Conservation (phyloP, 1,140 invertebrate species). For the Eupristina koningsbergeri region DNA sequence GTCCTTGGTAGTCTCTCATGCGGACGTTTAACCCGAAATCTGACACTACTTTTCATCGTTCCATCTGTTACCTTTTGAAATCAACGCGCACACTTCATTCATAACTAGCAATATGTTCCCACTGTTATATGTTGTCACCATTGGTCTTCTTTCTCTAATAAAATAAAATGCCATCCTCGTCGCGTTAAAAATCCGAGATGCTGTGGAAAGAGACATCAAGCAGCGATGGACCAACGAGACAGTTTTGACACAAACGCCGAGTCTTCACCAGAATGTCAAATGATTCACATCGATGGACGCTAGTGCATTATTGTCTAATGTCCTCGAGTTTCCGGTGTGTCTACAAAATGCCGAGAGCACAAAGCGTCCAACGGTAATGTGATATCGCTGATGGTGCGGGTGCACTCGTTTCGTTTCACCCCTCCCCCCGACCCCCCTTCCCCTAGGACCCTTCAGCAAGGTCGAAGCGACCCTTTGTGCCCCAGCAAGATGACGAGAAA, state of each 20-base stretch:
- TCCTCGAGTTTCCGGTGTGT: not conserved
- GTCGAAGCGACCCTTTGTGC: constrained; percentile 24
- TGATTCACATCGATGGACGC: not conserved
- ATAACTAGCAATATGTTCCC: not conserved
- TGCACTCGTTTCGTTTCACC: not conserved
- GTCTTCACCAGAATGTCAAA: not conserved
- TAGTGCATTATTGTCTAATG: not conserved
- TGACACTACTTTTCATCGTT: not conserved
- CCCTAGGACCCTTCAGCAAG: not conserved
- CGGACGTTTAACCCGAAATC: not conserved
- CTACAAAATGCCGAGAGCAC: not conserved
- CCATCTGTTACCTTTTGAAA: not conserved
- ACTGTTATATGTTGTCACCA: too few species aligned
- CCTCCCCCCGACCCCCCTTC: not conserved
- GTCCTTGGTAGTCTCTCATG: not conserved
- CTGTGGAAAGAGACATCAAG: not conserved
- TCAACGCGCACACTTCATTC: not conserved
- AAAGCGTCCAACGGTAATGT: constrained; percentile 27
- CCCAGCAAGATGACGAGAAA: not conserved
- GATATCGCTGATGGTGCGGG: constrained; percentile 17
- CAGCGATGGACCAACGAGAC: not conserved
- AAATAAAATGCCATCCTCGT: not conserved
- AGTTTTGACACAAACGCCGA: not conserved
- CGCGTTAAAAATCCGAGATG: not conserved
- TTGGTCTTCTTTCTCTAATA: not conserved